Conservation (phyloP, 1,140 invertebrate species). For the Trichonephila clavipes region DNA sequence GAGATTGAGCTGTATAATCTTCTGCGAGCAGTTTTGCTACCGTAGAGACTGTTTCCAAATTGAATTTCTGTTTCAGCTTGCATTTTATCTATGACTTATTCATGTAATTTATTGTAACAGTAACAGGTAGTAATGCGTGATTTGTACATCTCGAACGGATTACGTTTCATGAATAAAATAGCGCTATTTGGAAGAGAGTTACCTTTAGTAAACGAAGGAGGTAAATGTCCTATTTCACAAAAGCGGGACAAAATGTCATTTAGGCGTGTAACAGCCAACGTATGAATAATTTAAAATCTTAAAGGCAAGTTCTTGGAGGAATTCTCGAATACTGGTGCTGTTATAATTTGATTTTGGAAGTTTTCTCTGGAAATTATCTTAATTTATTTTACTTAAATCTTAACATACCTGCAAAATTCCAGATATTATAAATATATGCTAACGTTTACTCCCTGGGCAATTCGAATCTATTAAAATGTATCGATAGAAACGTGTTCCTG, state of each 20-base stretch:
- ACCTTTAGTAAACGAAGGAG: background rate
- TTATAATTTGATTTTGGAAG: background rate
- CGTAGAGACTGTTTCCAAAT: conserved; percentile 10
- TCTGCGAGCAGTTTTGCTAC: background rate
- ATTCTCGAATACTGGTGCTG: background rate
- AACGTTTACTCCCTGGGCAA: no score
- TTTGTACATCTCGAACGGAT: background rate
- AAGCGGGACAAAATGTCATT: conserved; percentile 1
- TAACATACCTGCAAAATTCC: background rate
- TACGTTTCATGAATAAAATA: conserved; percentile 32
- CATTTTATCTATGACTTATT: conserved; percentile 32
- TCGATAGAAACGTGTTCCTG: no score
- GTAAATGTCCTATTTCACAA: background rate
- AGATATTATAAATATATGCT: no score
- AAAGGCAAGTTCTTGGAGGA: background rate
- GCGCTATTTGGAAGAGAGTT: background rate
- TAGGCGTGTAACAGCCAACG: background rate
- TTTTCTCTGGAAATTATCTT: background rate
- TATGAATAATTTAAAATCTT: conserved; percentile 31
- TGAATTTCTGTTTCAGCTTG: conserved; percentile 13
- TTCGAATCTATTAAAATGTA: no score
- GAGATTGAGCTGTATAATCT: no score
- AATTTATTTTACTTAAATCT: background rate
- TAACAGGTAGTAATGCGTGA: background rate
- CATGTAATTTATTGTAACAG: conserved; percentile 37